Base-by-base conservation (phyloP, 2,888 invertebrate species). In the Cyclophora albipunctata region DNA sequence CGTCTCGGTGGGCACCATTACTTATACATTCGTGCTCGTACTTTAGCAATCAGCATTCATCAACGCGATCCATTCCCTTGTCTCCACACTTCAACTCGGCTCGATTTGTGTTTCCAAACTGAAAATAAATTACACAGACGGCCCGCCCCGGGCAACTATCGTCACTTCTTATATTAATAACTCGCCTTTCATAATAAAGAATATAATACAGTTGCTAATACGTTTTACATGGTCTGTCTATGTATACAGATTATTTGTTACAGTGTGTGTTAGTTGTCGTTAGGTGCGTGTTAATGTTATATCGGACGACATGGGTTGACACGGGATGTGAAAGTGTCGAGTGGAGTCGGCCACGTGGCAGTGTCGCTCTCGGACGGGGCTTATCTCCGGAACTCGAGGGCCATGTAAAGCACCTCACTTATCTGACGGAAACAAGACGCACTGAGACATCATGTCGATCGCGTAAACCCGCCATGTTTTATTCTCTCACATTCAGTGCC, bases 31-130 rank as follows among this genome's bases (percentile, higher is more conserved):
- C 84, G 80, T 75, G 75, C 79, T 80, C 79, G 81, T 79, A 81
- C 81, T 85, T 84, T 81, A 84, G 85, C 84, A 87, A 88, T 87
- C 85, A 87, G 78, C 87, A 87, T 87, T 85, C 78, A 85, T 87
- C 87, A 86, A 78, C 80, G 75, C 75, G 75, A 81, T 81, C 78
- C 80, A 80, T 78, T 73, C 72, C 75, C 74, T 73, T 77, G 81
- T 81, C 81, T 78, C 72, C 64, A 68, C 71, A 71, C 75, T 73
- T 73, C 71, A 63, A 69, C 64, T 67, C 66, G 64, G 66, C 75
- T 73, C 80, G 81, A 84, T 81, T 85, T 84, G 82, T 83, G 80
- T 82, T 78, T 79, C 76, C 72, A 67, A 66, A 63, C 65, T 73
- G 75, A 78, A 78, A 78, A 79, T 78, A 77, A 67, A 65, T 77